These are phyloP conservation scores for Nesogale talazaci DNA, from an alignment of 2,113 vertebrate genomes.

Conservation along the genomic window DNA sequence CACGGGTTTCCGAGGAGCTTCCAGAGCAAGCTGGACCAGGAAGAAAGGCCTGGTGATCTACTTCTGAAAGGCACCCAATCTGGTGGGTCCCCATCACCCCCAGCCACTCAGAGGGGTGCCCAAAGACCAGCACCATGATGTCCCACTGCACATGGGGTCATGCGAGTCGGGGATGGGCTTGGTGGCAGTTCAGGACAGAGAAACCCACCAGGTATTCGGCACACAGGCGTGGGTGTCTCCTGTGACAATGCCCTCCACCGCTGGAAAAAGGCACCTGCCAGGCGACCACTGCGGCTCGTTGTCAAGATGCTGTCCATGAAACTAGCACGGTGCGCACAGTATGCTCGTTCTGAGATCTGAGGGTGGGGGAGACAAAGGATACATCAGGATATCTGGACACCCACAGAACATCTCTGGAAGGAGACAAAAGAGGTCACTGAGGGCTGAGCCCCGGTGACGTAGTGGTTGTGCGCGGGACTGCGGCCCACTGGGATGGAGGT, in stretches of 20 bases:
- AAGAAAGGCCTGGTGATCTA: background rate
- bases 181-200: background rate
- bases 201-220: background rate
- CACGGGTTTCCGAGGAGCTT: background rate
- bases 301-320: constrained; percentile 19
- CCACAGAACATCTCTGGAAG: constrained; percentile 27
- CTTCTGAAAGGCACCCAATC: background rate
- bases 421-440: constrained; percentile 56
- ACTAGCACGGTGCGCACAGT: background rate
- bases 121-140: background rate
- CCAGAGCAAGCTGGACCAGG: background rate
- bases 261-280: background rate
- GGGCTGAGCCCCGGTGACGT: too few species aligned
- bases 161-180: background rate
- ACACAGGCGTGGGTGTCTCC: background rate
- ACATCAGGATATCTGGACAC: constrained; percentile 18
- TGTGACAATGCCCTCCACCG: background rate
- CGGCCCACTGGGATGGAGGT: too few species aligned
- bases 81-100: background rate
- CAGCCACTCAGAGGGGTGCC: background rate
- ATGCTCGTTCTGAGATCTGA: background rate
- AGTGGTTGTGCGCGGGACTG: too few species aligned
- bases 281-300: background rate
- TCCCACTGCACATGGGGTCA: background rate
- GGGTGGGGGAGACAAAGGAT: background rate